These are phyloP conservation scores for Brachionus plicatilis DNA, from an alignment of 1,140 invertebrate genomes.

Conservation along the genomic window DNA sequence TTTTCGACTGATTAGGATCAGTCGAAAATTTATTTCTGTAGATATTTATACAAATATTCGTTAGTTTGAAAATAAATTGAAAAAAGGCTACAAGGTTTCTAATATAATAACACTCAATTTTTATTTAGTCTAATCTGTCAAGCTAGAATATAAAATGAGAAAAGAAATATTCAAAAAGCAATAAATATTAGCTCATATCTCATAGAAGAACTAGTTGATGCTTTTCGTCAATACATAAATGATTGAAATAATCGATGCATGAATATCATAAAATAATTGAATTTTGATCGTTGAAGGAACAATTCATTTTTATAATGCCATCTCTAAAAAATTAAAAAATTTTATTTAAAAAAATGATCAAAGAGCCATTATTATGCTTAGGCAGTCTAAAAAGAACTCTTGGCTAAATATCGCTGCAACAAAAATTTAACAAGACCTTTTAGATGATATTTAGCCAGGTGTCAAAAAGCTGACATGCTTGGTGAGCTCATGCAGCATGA, in stretches of 20 bases:
- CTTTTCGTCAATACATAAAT: background rate
- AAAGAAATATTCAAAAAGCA: background rate
- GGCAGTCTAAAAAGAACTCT: background rate
- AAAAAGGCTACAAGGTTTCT: background rate
- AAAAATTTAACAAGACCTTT: background rate
- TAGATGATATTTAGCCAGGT: background rate
- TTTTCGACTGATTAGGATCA: background rate
- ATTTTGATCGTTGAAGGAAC: background rate
- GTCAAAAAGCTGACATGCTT: background rate
- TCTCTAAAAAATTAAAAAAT: slow-evolving; percentile 23
- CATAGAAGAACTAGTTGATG: background rate
- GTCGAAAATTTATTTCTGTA: background rate
- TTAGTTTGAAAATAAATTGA: background rate
- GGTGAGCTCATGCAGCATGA: background rate
- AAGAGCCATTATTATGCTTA: background rate
- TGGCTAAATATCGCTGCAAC: background rate
- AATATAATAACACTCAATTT: background rate
- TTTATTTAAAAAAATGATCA: background rate
- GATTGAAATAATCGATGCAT: background rate
- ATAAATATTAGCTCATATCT: background rate
- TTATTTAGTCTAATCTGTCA: background rate
- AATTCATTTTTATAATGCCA: slow-evolving; percentile 24
- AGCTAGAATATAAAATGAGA: background rate
- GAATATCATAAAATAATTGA: background rate
- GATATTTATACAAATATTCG: background rate